A percentile compares a stretch with the other conserved stretches of the same genome.
phyloP scores from a whole-genome alignment of 1,140 invertebrate species.

The Halictus rubicundus region DNA sequence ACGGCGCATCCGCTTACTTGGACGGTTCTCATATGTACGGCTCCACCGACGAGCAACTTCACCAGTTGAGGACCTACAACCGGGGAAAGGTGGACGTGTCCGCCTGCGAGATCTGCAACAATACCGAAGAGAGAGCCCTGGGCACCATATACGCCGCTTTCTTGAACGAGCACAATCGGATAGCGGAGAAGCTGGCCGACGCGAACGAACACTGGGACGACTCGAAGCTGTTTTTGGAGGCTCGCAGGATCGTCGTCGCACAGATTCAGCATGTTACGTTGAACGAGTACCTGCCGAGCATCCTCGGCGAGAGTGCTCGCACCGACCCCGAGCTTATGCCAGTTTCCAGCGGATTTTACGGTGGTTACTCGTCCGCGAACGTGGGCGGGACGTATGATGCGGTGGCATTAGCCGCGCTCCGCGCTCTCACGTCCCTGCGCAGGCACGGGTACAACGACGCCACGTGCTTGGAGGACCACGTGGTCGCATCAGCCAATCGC shows the following conservation, averaged over 20 bases:
- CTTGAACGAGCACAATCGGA: conserved; percentile 90
- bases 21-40: conserved; percentile 95
- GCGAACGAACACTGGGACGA: conserved; percentile 94
- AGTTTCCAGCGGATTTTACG: conserved; percentile 85
- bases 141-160: conserved; percentile 86
- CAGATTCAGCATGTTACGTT: conserved; percentile 92
- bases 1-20: conserved; percentile 92
- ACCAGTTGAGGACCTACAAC: conserved; percentile 87
- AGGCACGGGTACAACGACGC: conserved; percentile 60
- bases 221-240: conserved; percentile 89
- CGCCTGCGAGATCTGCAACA: conserved; percentile 82
- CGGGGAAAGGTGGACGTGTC: conserved; percentile 85
- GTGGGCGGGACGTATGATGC: conserved; percentile 88
- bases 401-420: conserved; percentile 87
- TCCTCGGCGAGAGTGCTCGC: conserved; percentile 87
- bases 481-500: conserved; percentile 72
- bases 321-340: conserved; percentile 85
- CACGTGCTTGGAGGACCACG: conserved; percentile 72
- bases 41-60: conserved; percentile 84
- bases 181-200: conserved; percentile 86
- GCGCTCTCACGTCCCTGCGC: conserved; percentile 88
- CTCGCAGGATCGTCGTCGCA: conserved; percentile 88
- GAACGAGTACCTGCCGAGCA: conserved; percentile 91
- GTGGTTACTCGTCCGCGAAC: conserved; percentile 91
- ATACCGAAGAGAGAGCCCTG: conserved; percentile 76